Evolutionary conservation across 2,797 vertebrate genomes (phyloP).

Genomic region (Chaenodraco wilsoni): DNA sequence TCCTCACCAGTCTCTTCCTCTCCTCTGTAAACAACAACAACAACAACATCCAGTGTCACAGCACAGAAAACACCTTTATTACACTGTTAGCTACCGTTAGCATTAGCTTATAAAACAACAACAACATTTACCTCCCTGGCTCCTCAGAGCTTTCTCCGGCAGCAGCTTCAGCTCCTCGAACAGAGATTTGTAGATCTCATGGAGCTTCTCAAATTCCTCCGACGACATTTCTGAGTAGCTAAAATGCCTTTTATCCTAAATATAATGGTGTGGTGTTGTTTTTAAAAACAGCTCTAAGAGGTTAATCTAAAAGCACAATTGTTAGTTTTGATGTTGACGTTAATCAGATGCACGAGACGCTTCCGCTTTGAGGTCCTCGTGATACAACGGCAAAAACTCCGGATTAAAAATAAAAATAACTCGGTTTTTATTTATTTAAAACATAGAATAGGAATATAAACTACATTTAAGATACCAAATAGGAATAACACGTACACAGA

Average conservation of each 20-base stretch:
- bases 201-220: constrained; percentile 92
- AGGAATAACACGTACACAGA: accelerated
- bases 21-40: constrained; percentile 86
- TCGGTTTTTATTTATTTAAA: accelerated
- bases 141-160: constrained; percentile 80
- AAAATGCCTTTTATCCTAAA: neutral
- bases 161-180: constrained; percentile 86
- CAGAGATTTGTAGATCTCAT: constrained; percentile 89
- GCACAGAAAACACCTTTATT: neutral
- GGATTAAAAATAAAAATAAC: neutral
- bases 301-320: too few relatives aligned
- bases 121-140: constrained; percentile 83
- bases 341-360: constrained; percentile 67
- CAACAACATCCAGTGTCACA: neutral
- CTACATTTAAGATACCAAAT: accelerated
- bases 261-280: accelerated
- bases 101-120: neutral
- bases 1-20: constrained; percentile 90
- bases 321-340: constrained; percentile 18
- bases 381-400: constrained; percentile 36
- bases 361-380: constrained; percentile 70
- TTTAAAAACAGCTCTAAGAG: neutral
- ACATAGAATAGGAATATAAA: accelerated
- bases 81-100: accelerated
- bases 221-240: constrained; percentile 82